Base-by-base conservation (phyloP, 2,888 invertebrate genomes). In the Notodonta ziczac region DNA sequence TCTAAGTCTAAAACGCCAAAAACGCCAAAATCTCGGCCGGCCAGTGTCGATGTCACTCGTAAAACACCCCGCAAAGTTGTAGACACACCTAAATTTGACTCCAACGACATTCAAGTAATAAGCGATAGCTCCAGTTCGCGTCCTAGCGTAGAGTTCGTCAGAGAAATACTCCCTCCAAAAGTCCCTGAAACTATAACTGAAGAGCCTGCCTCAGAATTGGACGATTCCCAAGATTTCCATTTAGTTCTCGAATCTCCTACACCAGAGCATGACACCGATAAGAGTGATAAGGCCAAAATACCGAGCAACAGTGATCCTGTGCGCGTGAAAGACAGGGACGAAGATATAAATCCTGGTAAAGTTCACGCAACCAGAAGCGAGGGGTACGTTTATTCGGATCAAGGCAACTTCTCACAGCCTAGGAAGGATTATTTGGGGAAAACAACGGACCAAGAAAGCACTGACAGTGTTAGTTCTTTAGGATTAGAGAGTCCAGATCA, bases 201-300 rank as follows among this genome's bases (percentile, higher is more conserved):
- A 62, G 91, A 91, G 70, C 80, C 61, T 58, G 76, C 67, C 51
- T 84, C 85, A 0, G 88, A 89, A 58, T 67, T 88, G 7, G 86
- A 90, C 60, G 93, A 94, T 69, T 94, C 94, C 0, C 94, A 94
- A 81, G 85, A 84, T 57, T 84, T 94, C 58, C 90, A 87, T 68
- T 73, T 94, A 50, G 83, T 78, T 32, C 66, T 94, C 40, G 54
- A 54, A 14, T 93, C 94, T 2, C 90, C 90, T 0, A 77, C 82
- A n/a, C 82, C 80, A 32, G 67, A 70, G 0, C 24, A 14, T 10
- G 12, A 16, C 4, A 56, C 42, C 10, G 86, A 82, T 8, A 81
- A 83, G 10, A 70, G 56, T 46, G 77, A 76, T 0, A 81, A 79
- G 48, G 46, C 67, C 10, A 76, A 78, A 62, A 63, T 56, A n/a